A percentile compares a stretch with the other conserved stretches of the same genome.
Conservation (phyloP, 2,888 invertebrate genomes). For the Eupelmus urozonus region DNA sequence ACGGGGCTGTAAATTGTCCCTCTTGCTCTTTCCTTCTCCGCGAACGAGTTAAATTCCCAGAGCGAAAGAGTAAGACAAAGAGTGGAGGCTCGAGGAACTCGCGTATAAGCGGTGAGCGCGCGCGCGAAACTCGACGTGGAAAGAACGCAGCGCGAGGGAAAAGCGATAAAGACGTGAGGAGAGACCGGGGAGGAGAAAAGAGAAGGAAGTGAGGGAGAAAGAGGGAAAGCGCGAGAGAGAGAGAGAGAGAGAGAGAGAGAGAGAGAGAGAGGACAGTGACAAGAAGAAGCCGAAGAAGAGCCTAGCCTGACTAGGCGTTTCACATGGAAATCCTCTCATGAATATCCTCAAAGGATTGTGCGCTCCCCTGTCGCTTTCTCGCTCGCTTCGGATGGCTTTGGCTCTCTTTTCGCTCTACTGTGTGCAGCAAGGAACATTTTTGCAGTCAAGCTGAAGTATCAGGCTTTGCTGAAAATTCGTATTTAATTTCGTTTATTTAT, state of each 20-base stretch:
- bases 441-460: neutral
- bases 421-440: constrained; percentile 19
- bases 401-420: neutral
- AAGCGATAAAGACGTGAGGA: constrained; percentile 51
- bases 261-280: constrained; percentile 52
- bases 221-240: neutral
- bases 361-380: neutral
- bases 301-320: constrained; percentile 67
- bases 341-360: constrained; percentile 71
- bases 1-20: constrained; percentile 65
- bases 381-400: neutral
- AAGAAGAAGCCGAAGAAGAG: constrained; percentile 61
- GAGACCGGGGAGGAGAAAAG: constrained; percentile 27
- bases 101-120: constrained; percentile 41
- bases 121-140: constrained; percentile 35
- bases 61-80: constrained; percentile 51
- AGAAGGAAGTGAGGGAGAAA: constrained; percentile 5
- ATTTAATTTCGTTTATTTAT: constrained; percentile 35
- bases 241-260: constrained; percentile 29
- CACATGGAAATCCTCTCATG: constrained; percentile 75
- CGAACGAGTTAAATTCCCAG: constrained; percentile 65
- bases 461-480: constrained; percentile 27
- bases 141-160: constrained; percentile 33
- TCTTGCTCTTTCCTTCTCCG: constrained; percentile 53
- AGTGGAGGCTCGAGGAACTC: too few species aligned